These are phyloP conservation scores for Melipona bicolor DNA, from an alignment of 2,888 invertebrate genomes.

Conservation along the genomic window DNA sequence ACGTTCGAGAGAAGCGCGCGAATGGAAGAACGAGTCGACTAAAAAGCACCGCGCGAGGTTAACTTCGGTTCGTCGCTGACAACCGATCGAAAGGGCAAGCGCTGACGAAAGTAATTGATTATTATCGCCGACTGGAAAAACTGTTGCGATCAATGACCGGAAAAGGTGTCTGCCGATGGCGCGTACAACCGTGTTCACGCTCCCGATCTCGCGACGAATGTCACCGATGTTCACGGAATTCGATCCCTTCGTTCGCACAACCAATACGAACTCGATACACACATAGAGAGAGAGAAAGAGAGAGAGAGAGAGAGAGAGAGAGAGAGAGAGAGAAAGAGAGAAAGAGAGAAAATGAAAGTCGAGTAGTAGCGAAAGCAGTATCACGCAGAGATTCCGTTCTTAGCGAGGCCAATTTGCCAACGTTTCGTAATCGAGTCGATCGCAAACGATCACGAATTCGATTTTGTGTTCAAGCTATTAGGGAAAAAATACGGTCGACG, in stretches of 20 bases:
- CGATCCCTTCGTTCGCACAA: constrained; percentile 28
- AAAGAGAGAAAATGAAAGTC: constrained; percentile 5
- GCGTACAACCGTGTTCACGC: constrained; percentile 47
- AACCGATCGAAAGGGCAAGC: not conserved
- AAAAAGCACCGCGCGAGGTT: not conserved
- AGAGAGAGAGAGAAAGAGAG: too few relatives aligned
- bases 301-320: constrained; percentile 1
- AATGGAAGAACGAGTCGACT: constrained; percentile 5
- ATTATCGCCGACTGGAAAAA: not conserved
- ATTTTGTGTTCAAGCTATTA: constrained; percentile 11
- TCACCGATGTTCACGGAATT: not conserved
- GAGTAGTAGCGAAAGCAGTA: constrained; percentile 56
- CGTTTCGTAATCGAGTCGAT: not conserved
- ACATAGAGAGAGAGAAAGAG: not conserved
- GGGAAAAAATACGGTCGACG: not conserved
- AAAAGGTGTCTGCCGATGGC: constrained; percentile 67
- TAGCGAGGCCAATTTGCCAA: not conserved
- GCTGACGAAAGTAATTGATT: not conserved
- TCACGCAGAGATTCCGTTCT: constrained; percentile 19
- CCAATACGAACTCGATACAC: not conserved
- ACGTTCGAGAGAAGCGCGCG: constrained; percentile 28
- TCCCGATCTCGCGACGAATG: constrained; percentile 25
- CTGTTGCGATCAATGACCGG: constrained; percentile 32
- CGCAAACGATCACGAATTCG: not conserved
- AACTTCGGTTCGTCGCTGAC: not conserved